Base-by-base conservation (phyloP, 2,797 vertebrate genomes). In the Sebastes baramenuke region DNA sequence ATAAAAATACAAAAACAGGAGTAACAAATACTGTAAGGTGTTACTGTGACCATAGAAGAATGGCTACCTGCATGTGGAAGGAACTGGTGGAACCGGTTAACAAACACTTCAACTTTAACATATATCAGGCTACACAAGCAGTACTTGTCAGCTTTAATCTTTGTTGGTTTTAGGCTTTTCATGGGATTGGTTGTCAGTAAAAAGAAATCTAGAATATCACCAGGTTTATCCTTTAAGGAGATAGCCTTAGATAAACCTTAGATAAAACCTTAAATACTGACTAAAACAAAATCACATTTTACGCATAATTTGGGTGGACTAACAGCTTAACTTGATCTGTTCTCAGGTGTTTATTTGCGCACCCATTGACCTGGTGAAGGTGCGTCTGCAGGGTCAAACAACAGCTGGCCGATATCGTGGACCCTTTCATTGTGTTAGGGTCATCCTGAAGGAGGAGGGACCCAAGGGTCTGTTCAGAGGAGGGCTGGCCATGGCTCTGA, bases 301-400 rank as follows among this genome's bases (percentile, higher is more conserved):
- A 18, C 1, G 13, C 8, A 12, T 55, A 1, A 59, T 59, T 36
- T 60, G 2, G 8, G 16, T 54, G 36, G 3, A 32, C 36, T 72
- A 12, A 56, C 42, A 8, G 32, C 62, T 67, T 20, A 24, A 29
- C 18, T 10, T 65, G 10, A 34, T 75, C 46, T 87, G 38, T 46
- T 60, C 56, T 49, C 89, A 97, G 97, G 92, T 96, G 65, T 86
- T 91, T 72, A 89, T 94, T 62, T 85, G 82, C 56, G 96, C 94
- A 16, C 97, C 97, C 4, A 88, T 95, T 5, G 97, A 97, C 90
- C 93, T 97, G 89, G 94, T 97, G 84, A 97, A 97, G 90, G 96
- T 97, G 66, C 96, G 96, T 13, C 91, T 97, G n/a, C 97, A 97
- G 93, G 96, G 95, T 86, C 97, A 97, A 82, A 95, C 81, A 0